Evolutionary conservation across 1,140 invertebrate genomes (phyloP).

Genomic region (Penaeus vannamei): DNA sequence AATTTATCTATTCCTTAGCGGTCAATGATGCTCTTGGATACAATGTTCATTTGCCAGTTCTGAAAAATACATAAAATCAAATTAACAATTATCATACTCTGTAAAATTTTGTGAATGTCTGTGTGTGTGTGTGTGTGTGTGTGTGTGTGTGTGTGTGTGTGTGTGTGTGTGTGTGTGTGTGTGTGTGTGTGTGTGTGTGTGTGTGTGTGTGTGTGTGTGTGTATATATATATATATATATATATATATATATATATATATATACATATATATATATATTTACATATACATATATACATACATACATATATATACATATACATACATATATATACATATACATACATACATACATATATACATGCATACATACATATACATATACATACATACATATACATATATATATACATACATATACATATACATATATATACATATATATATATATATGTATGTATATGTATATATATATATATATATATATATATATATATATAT

Average conservation of each 20-base stretch:
- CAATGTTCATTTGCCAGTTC: neutral
- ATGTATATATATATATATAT: neutral
- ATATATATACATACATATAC: conserved; percentile 16
- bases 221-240: conserved; percentile 31
- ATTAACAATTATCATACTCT: no score
- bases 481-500: no score
- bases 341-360: conserved; percentile 31
- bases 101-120: neutral
- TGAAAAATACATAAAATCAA: no score
- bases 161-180: neutral
- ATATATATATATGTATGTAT: conserved; percentile 18
- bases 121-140: conserved; percentile 12
- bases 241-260: conserved; percentile 37
- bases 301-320: neutral
- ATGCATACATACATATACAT: conserved; percentile 16
- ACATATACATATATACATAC: conserved; percentile 7
- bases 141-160: neutral
- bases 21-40: neutral
- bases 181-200: neutral
- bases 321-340: conserved; percentile 5
- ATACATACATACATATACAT: neutral
- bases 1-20: neutral
- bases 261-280: conserved; percentile 27
- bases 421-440: conserved; percentile 8
- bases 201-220: neutral